Percentiles rank a stretch among this genome's conserved stretches.
These are phyloP conservation scores for Leptodirus hochenwartii DNA, from an alignment of 2,888 invertebrate species.

Conservation along the genomic window DNA sequence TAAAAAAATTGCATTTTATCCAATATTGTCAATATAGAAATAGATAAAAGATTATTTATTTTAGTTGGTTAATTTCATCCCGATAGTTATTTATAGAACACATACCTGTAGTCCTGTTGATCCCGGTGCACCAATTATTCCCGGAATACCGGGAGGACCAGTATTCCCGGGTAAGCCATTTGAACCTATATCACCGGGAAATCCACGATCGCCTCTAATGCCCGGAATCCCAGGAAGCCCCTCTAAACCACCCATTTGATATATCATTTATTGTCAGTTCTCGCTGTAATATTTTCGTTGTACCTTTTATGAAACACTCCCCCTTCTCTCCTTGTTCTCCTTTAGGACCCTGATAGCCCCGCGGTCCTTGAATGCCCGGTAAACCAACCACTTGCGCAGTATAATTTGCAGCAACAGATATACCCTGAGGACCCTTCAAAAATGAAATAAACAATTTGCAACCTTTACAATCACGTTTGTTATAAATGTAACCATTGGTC, in stretches of 20 bases:
- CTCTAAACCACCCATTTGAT: too few relatives aligned
- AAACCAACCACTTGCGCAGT: conserved; percentile 13
- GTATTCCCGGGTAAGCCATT: too few relatives aligned
- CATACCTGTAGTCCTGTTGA: neutral
- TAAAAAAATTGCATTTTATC: too few relatives aligned
- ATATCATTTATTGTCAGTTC: too few relatives aligned
- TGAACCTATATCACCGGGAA: too few relatives aligned
- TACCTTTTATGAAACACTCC: too few relatives aligned
- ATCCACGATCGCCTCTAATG: too few relatives aligned
- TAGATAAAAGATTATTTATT: too few relatives aligned
- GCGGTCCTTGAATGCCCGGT: conserved; percentile 25
- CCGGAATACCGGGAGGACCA: conserved; percentile 10
- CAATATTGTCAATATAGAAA: too few relatives aligned
- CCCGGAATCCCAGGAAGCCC: too few relatives aligned
- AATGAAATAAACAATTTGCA: too few relatives aligned
- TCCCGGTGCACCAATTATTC: conserved; percentile 11
- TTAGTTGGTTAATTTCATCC: conserved; percentile 6
- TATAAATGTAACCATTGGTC: conserved; percentile 13
- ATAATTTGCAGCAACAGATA: neutral
- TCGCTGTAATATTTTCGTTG: too few relatives aligned
- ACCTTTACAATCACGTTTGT: conserved; percentile 8
- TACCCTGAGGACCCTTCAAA: conserved; percentile 18
- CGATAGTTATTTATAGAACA: conserved; percentile 3
- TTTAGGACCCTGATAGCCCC: conserved; percentile 25
- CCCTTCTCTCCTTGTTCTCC: conserved; percentile 5